A percentile compares a stretch with the other conserved stretches of the same genome.
Evolutionary conservation across 2,797 vertebrate species (phyloP).

Genomic region (Scolopax bukidnonensis): DNA sequence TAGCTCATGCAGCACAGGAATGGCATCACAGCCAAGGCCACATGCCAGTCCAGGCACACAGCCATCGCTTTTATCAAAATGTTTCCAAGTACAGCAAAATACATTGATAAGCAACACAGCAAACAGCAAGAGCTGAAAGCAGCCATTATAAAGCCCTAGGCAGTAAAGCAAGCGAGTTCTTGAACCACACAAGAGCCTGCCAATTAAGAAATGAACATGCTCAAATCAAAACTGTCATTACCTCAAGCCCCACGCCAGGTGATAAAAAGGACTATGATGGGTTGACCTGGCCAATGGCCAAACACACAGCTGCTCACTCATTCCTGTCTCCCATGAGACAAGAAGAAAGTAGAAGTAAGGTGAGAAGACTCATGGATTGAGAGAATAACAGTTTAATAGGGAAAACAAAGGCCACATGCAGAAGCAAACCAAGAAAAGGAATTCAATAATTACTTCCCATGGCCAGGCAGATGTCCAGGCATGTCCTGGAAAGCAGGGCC

Average conservation of each 20-base stretch:
- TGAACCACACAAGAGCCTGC: not conserved
- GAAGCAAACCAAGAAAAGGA: not conserved
- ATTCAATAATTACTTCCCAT: not conserved
- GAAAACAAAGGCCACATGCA: not conserved
- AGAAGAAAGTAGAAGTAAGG: not conserved
- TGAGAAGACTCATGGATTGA: not conserved
- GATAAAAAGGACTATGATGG: not conserved
- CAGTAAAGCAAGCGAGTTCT: not conserved
- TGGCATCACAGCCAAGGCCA: not conserved
- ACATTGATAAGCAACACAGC: not conserved
- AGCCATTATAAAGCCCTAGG: not conserved
- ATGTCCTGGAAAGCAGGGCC: not conserved
- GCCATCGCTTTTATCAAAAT: not conserved
- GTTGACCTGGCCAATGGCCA: not conserved
- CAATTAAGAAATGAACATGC: not conserved
- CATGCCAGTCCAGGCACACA: not conserved
- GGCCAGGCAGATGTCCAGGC: not conserved
- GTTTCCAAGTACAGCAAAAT: not conserved
- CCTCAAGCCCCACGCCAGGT: not conserved
- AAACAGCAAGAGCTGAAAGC: not conserved
- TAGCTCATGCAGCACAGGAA: not conserved
- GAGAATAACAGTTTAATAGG: not conserved
- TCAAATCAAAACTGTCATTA: not conserved
- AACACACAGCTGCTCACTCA: not conserved
- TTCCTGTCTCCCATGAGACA: not conserved